Percentiles rank a stretch among this genome's conserved stretches.
Conservation (phyloP, 2,113 vertebrate genomes). For the Speoplatyrhinus poulsoni region DNA sequence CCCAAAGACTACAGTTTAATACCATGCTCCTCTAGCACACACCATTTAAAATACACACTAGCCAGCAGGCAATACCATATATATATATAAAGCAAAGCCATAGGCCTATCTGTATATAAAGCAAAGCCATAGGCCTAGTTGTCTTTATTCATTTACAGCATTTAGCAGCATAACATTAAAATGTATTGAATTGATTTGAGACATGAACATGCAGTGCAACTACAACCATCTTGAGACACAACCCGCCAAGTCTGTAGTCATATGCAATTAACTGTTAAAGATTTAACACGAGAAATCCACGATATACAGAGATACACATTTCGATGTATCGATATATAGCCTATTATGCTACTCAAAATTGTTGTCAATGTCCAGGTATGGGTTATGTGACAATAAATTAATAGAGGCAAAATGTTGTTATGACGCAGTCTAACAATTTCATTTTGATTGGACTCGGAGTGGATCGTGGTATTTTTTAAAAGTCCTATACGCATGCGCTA, state of each 20-base stretch:
- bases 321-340: too few species aligned
- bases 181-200: too few species aligned
- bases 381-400: background rate
- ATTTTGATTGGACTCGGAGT: background rate
- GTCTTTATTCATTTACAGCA: background rate
- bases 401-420: background rate
- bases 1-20: too few species aligned
- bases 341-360: too few species aligned
- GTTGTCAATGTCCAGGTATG: background rate
- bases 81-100: background rate
- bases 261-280: too few species aligned
- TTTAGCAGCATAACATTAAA: background rate
- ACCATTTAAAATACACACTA: too few species aligned
- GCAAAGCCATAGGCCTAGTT: background rate
- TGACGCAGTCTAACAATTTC: background rate
- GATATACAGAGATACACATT: too few species aligned
- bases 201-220: too few species aligned
- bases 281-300: too few species aligned
- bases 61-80: background rate
- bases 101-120: background rate
- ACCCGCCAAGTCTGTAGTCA: too few species aligned
- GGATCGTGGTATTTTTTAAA: background rate
- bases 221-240: too few species aligned
- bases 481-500: slow-evolving; percentile 61
- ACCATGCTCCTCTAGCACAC: too few species aligned